phyloP scores from a whole-genome alignment of 2,888 invertebrate genomes.

The Lobophora halterata region DNA sequence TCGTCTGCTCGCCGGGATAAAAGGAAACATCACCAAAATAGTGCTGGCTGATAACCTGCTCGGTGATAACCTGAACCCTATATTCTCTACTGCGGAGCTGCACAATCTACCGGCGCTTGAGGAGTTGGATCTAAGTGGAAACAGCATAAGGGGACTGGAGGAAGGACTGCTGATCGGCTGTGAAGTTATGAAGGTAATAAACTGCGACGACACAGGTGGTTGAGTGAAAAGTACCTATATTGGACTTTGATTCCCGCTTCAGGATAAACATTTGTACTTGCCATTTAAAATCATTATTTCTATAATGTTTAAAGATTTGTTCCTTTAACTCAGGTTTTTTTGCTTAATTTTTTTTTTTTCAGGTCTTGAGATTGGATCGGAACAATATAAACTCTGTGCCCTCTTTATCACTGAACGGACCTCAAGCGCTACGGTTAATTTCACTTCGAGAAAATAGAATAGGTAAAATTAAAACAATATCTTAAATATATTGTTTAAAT shows the following conservation, averaged over 20 bases:
- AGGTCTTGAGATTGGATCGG: constrained; percentile 90
- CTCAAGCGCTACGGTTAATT: constrained; percentile 85
- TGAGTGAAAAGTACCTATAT: too few species aligned
- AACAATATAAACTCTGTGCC: constrained; percentile 90
- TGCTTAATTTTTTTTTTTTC: constrained; percentile 35
- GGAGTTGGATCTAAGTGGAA: constrained; percentile 89
- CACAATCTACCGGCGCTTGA: constrained; percentile 87
- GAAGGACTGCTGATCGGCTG: constrained; percentile 93
- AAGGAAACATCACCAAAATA: constrained; percentile 84
- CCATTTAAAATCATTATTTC: too few species aligned
- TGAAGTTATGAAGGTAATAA: constrained; percentile 83
- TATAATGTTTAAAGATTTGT: too few species aligned
- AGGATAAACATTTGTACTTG: too few species aligned
- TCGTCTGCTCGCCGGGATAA: constrained; percentile 84
- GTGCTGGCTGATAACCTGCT: constrained; percentile 90
- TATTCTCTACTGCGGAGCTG: constrained; percentile 93
- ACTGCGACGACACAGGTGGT: too few species aligned
- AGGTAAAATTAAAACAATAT: constrained; percentile 77
- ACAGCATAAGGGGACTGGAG: constrained; percentile 90
- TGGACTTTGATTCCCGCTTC: too few species aligned
- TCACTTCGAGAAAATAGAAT: constrained; percentile 90
- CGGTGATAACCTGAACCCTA: constrained; percentile 94
- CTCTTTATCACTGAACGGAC: constrained; percentile 90
- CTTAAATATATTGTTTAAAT: too few species aligned
- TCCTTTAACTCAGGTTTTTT: too few species aligned